phyloP scores from a whole-genome alignment of 53 echinoderm and acorn worm genomes.

The Henricia sp. region DNA sequence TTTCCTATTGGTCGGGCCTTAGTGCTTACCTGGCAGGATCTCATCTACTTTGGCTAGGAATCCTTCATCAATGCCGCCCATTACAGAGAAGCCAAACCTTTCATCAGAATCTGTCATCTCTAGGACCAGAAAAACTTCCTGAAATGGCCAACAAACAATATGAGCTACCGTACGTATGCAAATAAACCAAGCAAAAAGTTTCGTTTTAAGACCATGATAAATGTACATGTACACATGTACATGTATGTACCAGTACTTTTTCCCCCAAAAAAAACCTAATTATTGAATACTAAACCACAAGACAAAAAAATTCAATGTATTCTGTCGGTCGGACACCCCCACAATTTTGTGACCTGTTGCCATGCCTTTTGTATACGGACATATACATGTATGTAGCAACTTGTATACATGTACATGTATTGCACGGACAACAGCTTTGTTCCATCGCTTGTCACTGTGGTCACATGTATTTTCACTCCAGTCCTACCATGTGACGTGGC shows the following conservation, averaged over 20 bases:
- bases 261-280: not conserved
- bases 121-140: constrained; percentile 53
- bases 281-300: too few species aligned
- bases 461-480: too few species aligned
- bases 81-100: constrained; percentile 96
- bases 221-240: constrained; percentile 21
- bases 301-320: not conserved
- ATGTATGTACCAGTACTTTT: not conserved
- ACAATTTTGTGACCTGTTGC: too few species aligned
- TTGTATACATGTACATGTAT: constrained; percentile 17
- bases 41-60: constrained; percentile 90
- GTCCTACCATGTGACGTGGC: too few species aligned
- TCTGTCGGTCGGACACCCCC: too few species aligned
- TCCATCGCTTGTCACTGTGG: too few species aligned
- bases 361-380: not conserved
- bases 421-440: too few species aligned
- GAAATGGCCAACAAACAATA: too few species aligned
- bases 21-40: constrained; percentile 79
- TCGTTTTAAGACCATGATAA: too few species aligned
- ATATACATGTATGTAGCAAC: constrained; percentile 1
- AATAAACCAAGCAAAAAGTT: too few species aligned
- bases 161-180: too few species aligned
- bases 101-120: constrained; percentile 75
- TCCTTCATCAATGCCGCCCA: constrained; percentile 93
- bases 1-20: too few species aligned